Conservation (phyloP, 2,797 vertebrate species). For the Gallinago solitaria region DNA sequence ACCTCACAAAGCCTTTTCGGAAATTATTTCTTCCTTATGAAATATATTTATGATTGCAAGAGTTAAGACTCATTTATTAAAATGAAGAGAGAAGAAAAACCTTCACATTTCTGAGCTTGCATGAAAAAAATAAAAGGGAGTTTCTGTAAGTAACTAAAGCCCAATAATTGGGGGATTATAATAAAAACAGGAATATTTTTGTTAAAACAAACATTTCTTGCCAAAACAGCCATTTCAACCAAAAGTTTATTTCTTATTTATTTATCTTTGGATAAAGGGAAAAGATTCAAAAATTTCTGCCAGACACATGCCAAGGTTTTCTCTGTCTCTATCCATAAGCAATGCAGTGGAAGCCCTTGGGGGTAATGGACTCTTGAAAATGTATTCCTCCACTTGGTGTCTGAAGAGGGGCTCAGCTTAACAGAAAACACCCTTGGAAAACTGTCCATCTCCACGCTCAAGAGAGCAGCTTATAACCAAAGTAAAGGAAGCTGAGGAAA, state of each 20-base stretch:
- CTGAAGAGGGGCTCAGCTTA: not conserved
- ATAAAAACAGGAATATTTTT: not conserved
- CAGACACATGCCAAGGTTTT: not conserved
- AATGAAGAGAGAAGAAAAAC: not conserved
- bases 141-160: not conserved
- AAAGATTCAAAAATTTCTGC: not conserved
- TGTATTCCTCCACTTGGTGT: not conserved
- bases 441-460: not conserved
- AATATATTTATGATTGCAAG: not conserved
- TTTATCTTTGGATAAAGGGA: not conserved
- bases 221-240: slow-evolving; percentile 6
- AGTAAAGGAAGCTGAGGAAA: not conserved
- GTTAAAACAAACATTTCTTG: not conserved
- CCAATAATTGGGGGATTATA: not conserved
- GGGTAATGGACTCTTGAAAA: not conserved
- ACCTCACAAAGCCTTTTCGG: not conserved
- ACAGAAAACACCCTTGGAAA: not conserved
- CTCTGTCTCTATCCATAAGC: not conserved
- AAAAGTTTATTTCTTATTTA: not conserved
- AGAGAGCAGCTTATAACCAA: not conserved
- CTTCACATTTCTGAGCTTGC: not conserved
- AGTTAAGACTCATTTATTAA: not conserved
- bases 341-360: not conserved
- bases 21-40: not conserved
- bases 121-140: not conserved